Percentiles rank a stretch among this genome's conserved stretches.
Conservation (phyloP, 2,797 vertebrate genomes). For the Sitta carolinensis region DNA sequence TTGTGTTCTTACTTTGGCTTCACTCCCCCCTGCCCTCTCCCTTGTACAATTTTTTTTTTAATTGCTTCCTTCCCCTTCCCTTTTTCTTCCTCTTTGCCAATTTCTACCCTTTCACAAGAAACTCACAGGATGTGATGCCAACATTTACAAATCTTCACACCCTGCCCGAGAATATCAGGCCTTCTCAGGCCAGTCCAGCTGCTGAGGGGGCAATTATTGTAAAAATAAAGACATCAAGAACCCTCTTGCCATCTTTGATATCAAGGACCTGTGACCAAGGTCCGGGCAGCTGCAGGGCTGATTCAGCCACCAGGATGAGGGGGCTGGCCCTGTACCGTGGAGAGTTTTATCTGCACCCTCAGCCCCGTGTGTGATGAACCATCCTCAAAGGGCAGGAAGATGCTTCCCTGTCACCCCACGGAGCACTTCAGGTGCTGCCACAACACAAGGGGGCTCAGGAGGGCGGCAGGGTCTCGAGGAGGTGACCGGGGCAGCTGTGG, state of each 20-base stretch:
- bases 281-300: neutral
- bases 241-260: neutral
- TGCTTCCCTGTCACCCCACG: neutral
- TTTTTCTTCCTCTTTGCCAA: neutral
- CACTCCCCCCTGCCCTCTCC: neutral
- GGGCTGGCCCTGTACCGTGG: neutral
- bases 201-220: neutral
- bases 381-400: neutral
- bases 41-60: neutral
- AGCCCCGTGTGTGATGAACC: neutral
- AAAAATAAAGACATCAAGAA: neutral
- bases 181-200: neutral
- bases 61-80: neutral
- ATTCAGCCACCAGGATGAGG: neutral
- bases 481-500: rapidly evolving
- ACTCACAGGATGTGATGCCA: rapidly evolving
- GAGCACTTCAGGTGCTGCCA: neutral
- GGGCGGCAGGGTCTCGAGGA: no score
- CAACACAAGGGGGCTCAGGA: neutral
- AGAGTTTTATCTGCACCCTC: neutral
- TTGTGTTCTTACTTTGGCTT: neutral
- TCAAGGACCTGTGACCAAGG: rapidly evolving
- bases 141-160: no score
- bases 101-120: neutral
- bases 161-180: neutral